These are phyloP conservation scores for Chelonus insularis DNA, from an alignment of 1,140 invertebrate genomes.

Conservation along the genomic window DNA sequence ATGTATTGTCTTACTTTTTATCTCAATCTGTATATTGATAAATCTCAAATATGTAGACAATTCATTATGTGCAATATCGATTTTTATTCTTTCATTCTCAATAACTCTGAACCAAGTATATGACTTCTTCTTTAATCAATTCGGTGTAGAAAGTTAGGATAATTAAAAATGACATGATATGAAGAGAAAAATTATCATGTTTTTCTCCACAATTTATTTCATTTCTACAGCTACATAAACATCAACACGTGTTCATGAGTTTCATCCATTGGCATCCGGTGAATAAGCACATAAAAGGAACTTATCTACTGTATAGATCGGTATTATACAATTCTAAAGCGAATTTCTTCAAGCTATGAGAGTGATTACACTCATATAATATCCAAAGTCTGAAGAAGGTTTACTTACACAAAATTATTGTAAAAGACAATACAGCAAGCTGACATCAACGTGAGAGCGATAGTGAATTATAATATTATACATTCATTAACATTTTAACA, in stretches of 20 bases:
- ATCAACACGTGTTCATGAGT: constrained; percentile 1
- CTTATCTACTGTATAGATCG: constrained; percentile 6
- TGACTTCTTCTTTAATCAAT: too few relatives aligned
- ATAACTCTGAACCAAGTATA: too few relatives aligned
- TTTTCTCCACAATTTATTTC: too few relatives aligned
- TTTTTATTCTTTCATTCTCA: too few relatives aligned
- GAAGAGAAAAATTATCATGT: too few relatives aligned
- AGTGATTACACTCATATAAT: not conserved
- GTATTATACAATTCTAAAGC: constrained; percentile 12
- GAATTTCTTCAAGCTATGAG: not conserved
- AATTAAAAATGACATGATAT: too few relatives aligned
- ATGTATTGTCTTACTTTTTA: not conserved
- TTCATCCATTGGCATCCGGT: constrained; percentile 19
- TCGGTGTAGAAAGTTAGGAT: too few relatives aligned
- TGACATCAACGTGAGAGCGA: not conserved
- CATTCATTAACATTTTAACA: too few relatives aligned
- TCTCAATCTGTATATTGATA: too few relatives aligned
- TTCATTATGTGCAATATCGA: not conserved
- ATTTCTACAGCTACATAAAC: not conserved
- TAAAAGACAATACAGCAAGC: not conserved
- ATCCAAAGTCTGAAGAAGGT: not conserved
- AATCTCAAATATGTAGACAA: too few relatives aligned
- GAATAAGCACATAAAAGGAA: constrained; percentile 8
- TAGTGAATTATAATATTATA: too few relatives aligned
- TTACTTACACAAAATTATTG: not conserved